A percentile compares a stretch with the other conserved stretches of the same genome.
These are phyloP conservation scores for Pluvianellus socialis DNA, from an alignment of 2,113 vertebrate genomes.

Conservation along the genomic window DNA sequence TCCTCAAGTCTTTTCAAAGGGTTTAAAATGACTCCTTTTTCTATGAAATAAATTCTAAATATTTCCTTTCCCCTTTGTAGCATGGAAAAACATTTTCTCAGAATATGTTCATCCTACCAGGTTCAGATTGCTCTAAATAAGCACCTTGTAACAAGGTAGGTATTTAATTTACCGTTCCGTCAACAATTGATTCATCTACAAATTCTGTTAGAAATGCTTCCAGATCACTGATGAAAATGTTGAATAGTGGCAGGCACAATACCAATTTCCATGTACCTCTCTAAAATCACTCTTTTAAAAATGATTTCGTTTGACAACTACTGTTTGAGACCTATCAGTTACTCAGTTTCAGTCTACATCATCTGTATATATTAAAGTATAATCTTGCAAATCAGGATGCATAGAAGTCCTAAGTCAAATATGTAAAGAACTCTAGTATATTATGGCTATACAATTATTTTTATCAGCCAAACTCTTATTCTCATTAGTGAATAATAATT, in stretches of 20 bases:
- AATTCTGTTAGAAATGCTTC: background rate
- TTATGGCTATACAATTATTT: background rate
- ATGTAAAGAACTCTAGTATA: background rate
- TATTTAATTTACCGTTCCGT: background rate
- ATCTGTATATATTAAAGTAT: background rate
- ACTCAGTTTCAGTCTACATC: background rate
- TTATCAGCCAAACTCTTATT: background rate
- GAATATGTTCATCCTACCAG: background rate
- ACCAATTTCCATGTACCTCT: background rate
- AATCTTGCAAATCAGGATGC: background rate
- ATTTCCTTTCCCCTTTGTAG: background rate
- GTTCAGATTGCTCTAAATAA: background rate
- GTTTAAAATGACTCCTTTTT: background rate
- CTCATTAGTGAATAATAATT: background rate
- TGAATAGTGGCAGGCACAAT: background rate
- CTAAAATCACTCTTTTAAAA: background rate
- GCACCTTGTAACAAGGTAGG: rapidly evolving
- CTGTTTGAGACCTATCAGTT: background rate
- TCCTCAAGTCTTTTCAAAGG: background rate
- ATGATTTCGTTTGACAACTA: background rate
- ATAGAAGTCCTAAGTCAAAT: background rate
- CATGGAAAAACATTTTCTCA: background rate
- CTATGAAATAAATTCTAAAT: background rate
- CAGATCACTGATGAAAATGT: background rate
- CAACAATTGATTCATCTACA: background rate